Evolutionary conservation across 1,140 invertebrate genomes (phyloP).

Genomic region (Laupala kohalensis): DNA sequence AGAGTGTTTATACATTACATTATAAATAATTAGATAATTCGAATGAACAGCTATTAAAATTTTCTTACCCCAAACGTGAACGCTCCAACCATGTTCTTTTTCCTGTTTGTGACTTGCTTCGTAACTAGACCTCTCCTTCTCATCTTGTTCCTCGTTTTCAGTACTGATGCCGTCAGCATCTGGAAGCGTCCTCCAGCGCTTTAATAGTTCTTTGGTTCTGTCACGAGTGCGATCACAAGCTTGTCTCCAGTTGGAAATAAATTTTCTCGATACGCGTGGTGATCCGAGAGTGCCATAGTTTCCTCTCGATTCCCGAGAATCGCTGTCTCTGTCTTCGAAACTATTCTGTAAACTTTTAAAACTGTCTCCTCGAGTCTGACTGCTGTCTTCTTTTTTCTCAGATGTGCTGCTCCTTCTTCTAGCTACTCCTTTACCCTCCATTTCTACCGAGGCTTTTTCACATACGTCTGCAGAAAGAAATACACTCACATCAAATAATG

Average conservation of each 20-base stretch:
- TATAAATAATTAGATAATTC: too few relatives aligned
- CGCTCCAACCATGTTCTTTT: conserved; percentile 39
- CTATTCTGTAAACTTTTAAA: background rate
- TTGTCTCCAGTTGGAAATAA: conserved; percentile 42
- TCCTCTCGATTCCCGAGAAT: background rate
- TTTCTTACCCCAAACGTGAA: conserved; percentile 59
- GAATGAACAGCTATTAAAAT: too few relatives aligned
- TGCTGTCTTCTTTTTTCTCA: background rate
- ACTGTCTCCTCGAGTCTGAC: background rate
- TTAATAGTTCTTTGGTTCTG: conserved; percentile 49
- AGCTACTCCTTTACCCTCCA: background rate
- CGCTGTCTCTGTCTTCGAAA: background rate
- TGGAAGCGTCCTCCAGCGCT: conserved; percentile 49
- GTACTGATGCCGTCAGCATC: conserved; percentile 31
- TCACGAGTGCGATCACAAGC: conserved; percentile 55
- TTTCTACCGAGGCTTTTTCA: too few relatives aligned
- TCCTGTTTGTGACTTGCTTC: conserved; percentile 10
- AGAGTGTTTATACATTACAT: too few relatives aligned
- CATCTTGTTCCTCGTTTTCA: conserved; percentile 15
- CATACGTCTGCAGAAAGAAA: too few relatives aligned
- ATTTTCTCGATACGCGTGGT: conserved; percentile 8
- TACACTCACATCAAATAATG: too few relatives aligned
- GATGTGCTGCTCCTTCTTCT: background rate
- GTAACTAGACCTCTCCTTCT: background rate
- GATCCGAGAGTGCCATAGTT: background rate